phyloP scores from a whole-genome alignment of 1,140 invertebrate genomes.

The Diorhabda carinulata region DNA sequence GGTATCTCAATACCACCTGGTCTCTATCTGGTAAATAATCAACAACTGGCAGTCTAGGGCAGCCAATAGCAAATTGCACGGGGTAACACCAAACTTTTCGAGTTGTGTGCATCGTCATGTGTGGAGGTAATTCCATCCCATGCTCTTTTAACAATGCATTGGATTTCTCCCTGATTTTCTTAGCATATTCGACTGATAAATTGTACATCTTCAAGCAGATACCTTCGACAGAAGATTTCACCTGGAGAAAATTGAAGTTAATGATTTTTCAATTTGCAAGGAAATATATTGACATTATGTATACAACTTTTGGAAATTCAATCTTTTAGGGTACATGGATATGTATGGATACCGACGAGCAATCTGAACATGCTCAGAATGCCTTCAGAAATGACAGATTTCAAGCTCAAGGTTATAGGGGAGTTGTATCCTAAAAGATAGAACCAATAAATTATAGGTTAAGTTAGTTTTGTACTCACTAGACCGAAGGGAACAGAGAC shows the following conservation, averaged over 20 bases:
- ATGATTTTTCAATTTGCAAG: neutral
- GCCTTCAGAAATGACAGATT: too few relatives aligned
- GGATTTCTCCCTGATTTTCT: constrained; percentile 86
- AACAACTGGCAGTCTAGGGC: constrained; percentile 77
- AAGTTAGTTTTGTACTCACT: too few relatives aligned
- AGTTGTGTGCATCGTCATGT: constrained; percentile 61
- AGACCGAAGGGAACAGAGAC: too few relatives aligned
- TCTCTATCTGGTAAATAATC: constrained; percentile 85
- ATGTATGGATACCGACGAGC: too few relatives aligned
- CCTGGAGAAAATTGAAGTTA: constrained; percentile 25
- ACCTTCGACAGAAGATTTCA: constrained; percentile 90
- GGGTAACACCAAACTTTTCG: constrained; percentile 95
- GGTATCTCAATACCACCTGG: constrained; percentile 79
- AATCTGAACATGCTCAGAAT: too few relatives aligned
- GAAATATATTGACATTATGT: neutral
- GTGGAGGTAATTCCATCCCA: constrained; percentile 70
- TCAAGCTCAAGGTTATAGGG: too few relatives aligned
- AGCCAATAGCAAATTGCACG: constrained; percentile 82
- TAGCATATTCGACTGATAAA: constrained; percentile 84
- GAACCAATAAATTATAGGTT: too few relatives aligned
- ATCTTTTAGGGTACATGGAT: neutral
- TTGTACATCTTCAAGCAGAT: constrained; percentile 94
- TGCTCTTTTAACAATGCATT: constrained; percentile 81
- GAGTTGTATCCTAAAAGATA: too few relatives aligned
- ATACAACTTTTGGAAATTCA: neutral